Base-by-base conservation (phyloP, 2,113 vertebrate species). In the Psittacara wagleri region DNA sequence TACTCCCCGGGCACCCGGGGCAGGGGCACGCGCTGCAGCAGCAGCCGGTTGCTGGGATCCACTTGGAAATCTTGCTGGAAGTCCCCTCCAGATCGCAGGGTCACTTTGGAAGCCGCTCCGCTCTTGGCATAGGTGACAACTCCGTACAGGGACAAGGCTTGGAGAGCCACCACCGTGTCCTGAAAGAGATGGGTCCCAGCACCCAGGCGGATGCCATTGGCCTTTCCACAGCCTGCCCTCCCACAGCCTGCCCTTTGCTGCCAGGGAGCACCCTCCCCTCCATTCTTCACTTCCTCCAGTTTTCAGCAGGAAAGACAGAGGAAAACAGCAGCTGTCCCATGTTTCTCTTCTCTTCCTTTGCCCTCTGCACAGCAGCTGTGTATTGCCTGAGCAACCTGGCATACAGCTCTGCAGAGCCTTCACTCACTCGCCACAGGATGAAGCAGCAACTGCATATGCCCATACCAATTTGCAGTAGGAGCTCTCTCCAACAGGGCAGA, bases 21-120 rank as follows among this genome's bases (percentile, higher is more conserved):
- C 78, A 98, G 90, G 28, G 57, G 0, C 67, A 89, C n/a, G 23
- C 98, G 98, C 90, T 99, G 99, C 18, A 99, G 98, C 75, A 99
- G 95, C 69, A 99, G 97, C 51, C 98, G 98, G 95, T 99, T 99
- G 83, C 57, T 55, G 24, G 97, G 55, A 39, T 98, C 97, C 70
- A 99, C 97, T 2, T 97, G 95, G 89, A 99, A 98, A 12, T 78
- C 61, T 66, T 97, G 59, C 91, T 92, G 92, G 67, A 97, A 95
- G 10, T 41, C 83, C 18, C 64, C 94, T 89, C 81, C 97, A 24
- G 97, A 96, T 6, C 7, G 68, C 89, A 98, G 27, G 8, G 79
- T 93, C 84, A 97, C 96, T 11, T 7, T 73, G 54, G 91, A 70
- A 24, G 77, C 76, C 46, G 83, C 75, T 28, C 91, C 89, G 1